Evolutionary conservation across 2,797 vertebrate species (phyloP), one percentile per base, ranked within the genome.

Genomic region (Tragopan temminckii): DNA sequence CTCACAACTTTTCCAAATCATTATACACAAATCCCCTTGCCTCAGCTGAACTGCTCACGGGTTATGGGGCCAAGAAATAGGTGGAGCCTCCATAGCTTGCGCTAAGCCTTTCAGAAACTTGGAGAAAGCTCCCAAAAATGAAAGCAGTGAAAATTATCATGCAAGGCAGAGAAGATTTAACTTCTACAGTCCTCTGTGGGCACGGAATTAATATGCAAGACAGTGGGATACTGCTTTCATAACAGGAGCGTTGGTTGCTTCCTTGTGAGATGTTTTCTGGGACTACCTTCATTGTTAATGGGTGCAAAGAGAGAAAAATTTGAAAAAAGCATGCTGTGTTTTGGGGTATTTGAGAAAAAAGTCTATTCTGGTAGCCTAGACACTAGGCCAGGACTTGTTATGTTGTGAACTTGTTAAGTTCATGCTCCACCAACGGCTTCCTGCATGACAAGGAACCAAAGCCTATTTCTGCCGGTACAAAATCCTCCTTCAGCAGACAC

Each of bases 341-440:
- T 95, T 70, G 38, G 86, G 92, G 74, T 94, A 95, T 96, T 95
- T 92, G 92, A 94, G 90, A 95, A 93, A 96, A 89, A 90, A 93
- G 78, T 94, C 93, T 95, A 96, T 96, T 96, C 94, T 96, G 69
- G 94, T 95, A 94, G 89, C 82, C 95, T 81, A 95, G 95, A 95
- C 95, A 95, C 95, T 95, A 96, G 93, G 94, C 89, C 94, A 93
- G 87, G 94, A 96, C 95, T 95, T 83, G 90, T 95, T 96, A 96
- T 94, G 93, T 91, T 95, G 90, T 89, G 94, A 95, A 95, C 94
- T 93, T 93, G 95, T 85, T 94, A 95, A 93, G 94, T 95, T 96
- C 93, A 76, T 75, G 50, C 90, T 95, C 93, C 95, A 89, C 94
- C 94, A 92, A 94, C 87, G 40, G 94, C 63, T 95, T 95, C 93